Percentiles rank a stretch among this genome's conserved stretches.
Evolutionary conservation across 2,888 invertebrate species (phyloP).

Genomic region (Sminthurinus aureus): DNA sequence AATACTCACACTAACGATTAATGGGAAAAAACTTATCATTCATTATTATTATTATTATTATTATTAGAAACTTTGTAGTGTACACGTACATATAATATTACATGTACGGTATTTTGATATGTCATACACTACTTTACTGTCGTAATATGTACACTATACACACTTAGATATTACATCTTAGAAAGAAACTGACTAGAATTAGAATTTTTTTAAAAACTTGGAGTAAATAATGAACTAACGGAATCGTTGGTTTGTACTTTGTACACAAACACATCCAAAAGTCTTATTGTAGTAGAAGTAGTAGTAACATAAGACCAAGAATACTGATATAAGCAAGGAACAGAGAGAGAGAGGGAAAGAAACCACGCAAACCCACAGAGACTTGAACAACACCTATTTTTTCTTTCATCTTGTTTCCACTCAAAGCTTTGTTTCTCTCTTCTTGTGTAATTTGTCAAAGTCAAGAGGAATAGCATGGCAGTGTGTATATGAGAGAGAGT

Average conservation of each 20-base stretch:
- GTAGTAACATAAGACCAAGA: not conserved
- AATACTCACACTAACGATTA: slow-evolving; percentile 35
- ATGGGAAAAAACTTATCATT: slow-evolving; percentile 28
- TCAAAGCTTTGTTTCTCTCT: slow-evolving; percentile 34
- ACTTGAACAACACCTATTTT: slow-evolving; percentile 26
- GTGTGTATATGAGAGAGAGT: not conserved
- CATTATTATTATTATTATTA: slow-evolving; percentile 2
- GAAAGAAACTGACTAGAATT: not conserved
- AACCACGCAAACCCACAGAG: not conserved
- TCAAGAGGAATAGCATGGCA: slow-evolving; percentile 21
- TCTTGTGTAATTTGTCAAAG: slow-evolving; percentile 42
- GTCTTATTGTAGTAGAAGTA: not conserved
- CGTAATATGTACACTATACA: not conserved
- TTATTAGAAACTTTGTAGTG: not conserved
- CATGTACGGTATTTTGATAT: not conserved
- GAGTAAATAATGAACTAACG: slow-evolving; percentile 28
- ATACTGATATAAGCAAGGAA: not conserved
- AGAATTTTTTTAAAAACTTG: not conserved
- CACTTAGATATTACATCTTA: too few relatives aligned
- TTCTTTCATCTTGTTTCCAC: not conserved
- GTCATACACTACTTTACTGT: not conserved
- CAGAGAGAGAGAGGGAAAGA: not conserved
- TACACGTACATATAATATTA: not conserved
- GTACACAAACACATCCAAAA: slow-evolving; percentile 2
- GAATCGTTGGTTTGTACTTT: not conserved